phyloP scores from a whole-genome alignment of 2,797 vertebrate genomes.

The Gephyroberyx darwinii region DNA sequence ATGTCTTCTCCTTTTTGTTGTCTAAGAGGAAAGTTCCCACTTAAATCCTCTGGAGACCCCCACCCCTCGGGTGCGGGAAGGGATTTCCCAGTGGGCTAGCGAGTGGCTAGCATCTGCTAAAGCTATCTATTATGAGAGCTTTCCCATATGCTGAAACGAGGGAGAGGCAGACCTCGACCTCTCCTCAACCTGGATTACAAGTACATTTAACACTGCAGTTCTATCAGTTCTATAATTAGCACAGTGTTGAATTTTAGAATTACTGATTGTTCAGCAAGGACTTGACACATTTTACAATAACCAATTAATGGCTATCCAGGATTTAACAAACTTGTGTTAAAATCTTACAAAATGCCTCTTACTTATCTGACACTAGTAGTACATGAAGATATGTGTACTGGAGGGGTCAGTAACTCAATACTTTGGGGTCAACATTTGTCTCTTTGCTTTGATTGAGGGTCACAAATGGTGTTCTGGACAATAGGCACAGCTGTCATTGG shows the following conservation, averaged over 20 bases:
- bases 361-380: neutral
- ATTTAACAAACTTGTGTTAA: neutral
- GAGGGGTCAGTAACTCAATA: neutral
- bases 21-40: constrained; percentile 51
- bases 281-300: neutral
- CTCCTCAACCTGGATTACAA: constrained; percentile 38
- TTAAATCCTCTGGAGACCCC: constrained; percentile 26
- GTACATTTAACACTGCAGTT: constrained; percentile 18
- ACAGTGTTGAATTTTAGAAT: too few species aligned
- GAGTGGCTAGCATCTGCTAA: constrained; percentile 67
- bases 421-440: constrained; percentile 6
- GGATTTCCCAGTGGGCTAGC: constrained; percentile 64
- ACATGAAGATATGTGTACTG: neutral
- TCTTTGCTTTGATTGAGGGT: neutral
- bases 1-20: constrained; percentile 37
- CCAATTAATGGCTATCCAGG: neutral
- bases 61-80: constrained; percentile 56
- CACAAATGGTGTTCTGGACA: constrained; percentile 10
- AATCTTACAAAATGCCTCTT: neutral
- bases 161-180: constrained; percentile 44
- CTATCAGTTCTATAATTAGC: too few species aligned
- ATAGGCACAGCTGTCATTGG: constrained; percentile 18
- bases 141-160: constrained; percentile 72
- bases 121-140: constrained; percentile 68
- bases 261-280: too few species aligned